Evolutionary conservation across 2,797 vertebrate species (phyloP).

Genomic region (Schizothorax lantsangensis): DNA sequence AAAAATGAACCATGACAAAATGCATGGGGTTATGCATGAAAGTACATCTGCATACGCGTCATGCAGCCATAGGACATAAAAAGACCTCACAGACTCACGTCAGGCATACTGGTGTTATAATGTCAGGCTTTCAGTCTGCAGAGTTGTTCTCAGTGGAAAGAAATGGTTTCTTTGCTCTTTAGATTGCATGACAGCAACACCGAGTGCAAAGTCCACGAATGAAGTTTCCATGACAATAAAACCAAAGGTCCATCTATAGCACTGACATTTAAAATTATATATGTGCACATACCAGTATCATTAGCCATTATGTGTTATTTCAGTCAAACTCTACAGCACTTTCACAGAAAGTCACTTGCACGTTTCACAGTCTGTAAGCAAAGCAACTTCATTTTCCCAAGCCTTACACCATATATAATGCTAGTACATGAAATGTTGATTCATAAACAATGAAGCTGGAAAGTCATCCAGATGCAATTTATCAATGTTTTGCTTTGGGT

Average conservation of each 20-base stretch:
- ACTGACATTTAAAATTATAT: constrained; percentile 33
- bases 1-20: constrained; percentile 9
- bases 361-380: not conserved
- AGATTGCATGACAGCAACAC: not conserved
- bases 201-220: not conserved
- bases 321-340: not conserved
- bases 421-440: not conserved
- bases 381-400: not conserved
- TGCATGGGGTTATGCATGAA: constrained; percentile 14
- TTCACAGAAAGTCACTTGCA: not conserved
- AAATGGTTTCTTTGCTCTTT: constrained; percentile 24
- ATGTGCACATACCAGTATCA: not conserved
- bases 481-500: not conserved
- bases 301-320: constrained; percentile 7
- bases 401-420: not conserved
- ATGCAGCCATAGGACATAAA: not conserved
- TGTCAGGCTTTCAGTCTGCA: not conserved
- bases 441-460: not conserved
- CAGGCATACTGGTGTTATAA: constrained; percentile 6
- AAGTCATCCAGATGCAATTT: not conserved
- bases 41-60: constrained; percentile 11
- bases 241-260: constrained; percentile 11
- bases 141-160: not conserved
- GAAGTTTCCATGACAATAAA: constrained; percentile 37
- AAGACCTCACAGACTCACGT: not conserved